Evolutionary conservation across 2,113 vertebrate species (phyloP), one percentile per base, ranked within the genome.

Genomic region (Miniopterus natalensis): DNA sequence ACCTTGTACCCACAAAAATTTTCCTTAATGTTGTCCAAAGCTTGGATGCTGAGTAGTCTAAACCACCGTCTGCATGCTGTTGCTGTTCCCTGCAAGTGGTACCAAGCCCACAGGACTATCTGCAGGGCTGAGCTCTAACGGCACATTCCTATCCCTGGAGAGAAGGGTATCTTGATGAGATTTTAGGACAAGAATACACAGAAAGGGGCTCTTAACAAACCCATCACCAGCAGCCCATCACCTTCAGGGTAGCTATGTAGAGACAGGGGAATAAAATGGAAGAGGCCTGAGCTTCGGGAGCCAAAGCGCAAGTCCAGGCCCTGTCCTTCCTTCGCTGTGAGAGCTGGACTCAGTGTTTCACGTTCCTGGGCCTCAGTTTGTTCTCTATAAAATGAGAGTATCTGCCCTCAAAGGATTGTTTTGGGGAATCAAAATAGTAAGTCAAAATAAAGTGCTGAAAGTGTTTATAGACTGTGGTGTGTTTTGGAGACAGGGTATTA

Each of bases 161-260:
- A 4, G 2, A 25, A 29, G 27, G 66, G 23, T 40, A 20, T 74
- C 29, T 12, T n/a, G 6, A 15, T 55, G 68, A 74, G 27, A 53
- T 15, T 40, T 1, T 8, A 20, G 31, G 42, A 2, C 10, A 29
- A 36, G 36, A 36, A 36, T 36, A 36, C 36, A 17, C n/a, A 10
- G 31, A 51, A n/a, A 42, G 11, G 42, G 65, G 36, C 40, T n/a
- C 17, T 23, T 11, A 15, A 10, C 55, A 73, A 45, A 59, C 36
- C n/a, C 8, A 1, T 5, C 5, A 14, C 61, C 55, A 14, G 0
- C n/a, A 36, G 0, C 17, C 40, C 18, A 2, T 8, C 21, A 2
- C 59, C 27, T 23, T 36, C 31, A 0, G 8, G 49, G 25, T 40
- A 13, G 55, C 81, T 3, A 13, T 18, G 8, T 13, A 47, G 85